Evolutionary conservation across 2,888 invertebrate genomes (phyloP).

Genomic region (Papilio demoleus): DNA sequence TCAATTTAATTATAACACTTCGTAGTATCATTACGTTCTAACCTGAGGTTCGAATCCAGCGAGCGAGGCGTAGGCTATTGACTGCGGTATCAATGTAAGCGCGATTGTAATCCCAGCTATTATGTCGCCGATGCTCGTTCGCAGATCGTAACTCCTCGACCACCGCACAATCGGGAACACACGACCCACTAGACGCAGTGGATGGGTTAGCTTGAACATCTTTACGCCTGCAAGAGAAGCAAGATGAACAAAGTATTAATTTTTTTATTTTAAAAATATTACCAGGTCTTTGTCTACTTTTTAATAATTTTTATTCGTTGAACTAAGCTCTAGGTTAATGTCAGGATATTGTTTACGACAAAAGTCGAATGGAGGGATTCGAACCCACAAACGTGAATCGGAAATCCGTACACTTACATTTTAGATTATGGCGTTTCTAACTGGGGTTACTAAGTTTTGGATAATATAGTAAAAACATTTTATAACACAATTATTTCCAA

Average conservation of each 20-base stretch:
- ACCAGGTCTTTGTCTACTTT: no score
- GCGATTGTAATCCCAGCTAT: slow-evolving; percentile 91
- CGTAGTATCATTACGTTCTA: slow-evolving; percentile 41
- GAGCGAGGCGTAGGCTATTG: slow-evolving; percentile 89
- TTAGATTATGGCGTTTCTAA: no score
- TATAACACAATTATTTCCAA: no score
- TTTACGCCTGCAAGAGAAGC: slow-evolving; percentile 41
- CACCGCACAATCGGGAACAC: slow-evolving; percentile 83
- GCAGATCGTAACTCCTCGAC: slow-evolving; percentile 82
- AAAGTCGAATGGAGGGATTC: no score
- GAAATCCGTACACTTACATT: no score
- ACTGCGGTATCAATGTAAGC: slow-evolving; percentile 90
- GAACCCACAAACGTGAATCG: no score
- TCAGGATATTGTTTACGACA: no score
- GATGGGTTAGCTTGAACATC: slow-evolving; percentile 57
- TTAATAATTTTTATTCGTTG: no score
- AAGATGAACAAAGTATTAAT: background rate
- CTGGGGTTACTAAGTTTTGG: no score
- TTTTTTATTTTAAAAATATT: no score
- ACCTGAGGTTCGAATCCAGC: slow-evolving; percentile 90
- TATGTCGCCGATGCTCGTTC: slow-evolving; percentile 85
- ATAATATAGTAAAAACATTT: no score
- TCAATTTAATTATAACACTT: background rate
- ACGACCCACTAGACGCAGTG: slow-evolving; percentile 56
- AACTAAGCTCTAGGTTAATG: no score